Evolutionary conservation across 2,113 vertebrate species (phyloP).

Genomic region (Trichomycterus rosablanca): DNA sequence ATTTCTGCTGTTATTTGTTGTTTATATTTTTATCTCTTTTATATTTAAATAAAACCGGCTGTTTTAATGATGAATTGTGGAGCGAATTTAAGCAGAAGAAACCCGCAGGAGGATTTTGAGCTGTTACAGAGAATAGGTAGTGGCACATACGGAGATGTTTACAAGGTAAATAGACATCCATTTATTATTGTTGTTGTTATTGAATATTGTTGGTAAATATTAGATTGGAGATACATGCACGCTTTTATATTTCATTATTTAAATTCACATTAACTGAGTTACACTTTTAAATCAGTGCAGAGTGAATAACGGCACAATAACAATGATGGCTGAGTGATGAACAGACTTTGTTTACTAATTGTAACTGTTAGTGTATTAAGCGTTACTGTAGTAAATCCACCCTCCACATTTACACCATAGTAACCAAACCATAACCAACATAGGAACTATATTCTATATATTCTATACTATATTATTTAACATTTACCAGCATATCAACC

Average conservation of each 20-base stretch:
- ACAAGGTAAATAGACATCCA: slow-evolving; percentile 68
- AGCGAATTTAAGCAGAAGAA: slow-evolving; percentile 76
- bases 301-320: neutral
- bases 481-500: too few relatives aligned
- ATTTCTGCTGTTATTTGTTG: neutral
- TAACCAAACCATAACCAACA: too few relatives aligned
- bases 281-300: too few relatives aligned
- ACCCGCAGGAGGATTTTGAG: slow-evolving; percentile 86
- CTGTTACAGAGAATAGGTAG: slow-evolving; percentile 83
- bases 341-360: neutral
- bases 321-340: neutral
- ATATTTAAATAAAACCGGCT: slow-evolving; percentile 11
- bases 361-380: neutral
- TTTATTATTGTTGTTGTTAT: too few relatives aligned
- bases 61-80: slow-evolving; percentile 56
- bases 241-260: too few relatives aligned
- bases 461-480: too few relatives aligned
- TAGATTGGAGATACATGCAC: too few relatives aligned
- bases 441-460: too few relatives aligned
- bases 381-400: too few relatives aligned
- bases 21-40: slow-evolving; percentile 2
- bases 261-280: too few relatives aligned
- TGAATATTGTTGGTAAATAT: too few relatives aligned
- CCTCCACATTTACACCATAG: too few relatives aligned
- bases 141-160: slow-evolving; percentile 84